These are phyloP conservation scores for Pyralis farinalis DNA, from an alignment of 2,888 invertebrate genomes.

Conservation along the genomic window DNA sequence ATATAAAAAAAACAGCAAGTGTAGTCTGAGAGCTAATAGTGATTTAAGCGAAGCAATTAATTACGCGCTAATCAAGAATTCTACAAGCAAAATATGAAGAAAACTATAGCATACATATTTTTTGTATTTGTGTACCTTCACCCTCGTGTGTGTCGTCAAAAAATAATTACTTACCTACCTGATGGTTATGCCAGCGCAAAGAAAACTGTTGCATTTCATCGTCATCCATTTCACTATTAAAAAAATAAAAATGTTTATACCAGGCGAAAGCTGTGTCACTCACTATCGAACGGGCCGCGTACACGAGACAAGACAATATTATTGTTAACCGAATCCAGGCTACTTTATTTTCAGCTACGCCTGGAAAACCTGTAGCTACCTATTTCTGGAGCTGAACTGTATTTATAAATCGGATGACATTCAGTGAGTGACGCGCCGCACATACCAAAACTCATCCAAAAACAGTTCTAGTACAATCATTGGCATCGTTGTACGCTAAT, in stretches of 20 bases:
- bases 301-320: slow-evolving; percentile 73
- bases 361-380: slow-evolving; percentile 82
- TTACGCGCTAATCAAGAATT: too few species aligned
- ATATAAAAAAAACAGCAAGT: too few species aligned
- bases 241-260: slow-evolving; percentile 21
- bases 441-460: slow-evolving; percentile 81
- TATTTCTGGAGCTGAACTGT: slow-evolving; percentile 81
- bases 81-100: background rate
- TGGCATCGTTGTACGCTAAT: slow-evolving; percentile 70
- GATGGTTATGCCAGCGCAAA: slow-evolving; percentile 92
- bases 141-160: slow-evolving; percentile 36
- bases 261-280: slow-evolving; percentile 50
- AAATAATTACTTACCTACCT: slow-evolving; percentile 81
- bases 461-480: slow-evolving; percentile 78
- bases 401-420: slow-evolving; percentile 82
- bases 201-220: slow-evolving; percentile 89
- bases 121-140: slow-evolving; percentile 38
- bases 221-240: slow-evolving; percentile 68
- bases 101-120: background rate
- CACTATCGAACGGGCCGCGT: slow-evolving; percentile 53
- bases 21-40: too few species aligned
- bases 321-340: slow-evolving; percentile 80
- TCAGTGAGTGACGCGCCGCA: slow-evolving; percentile 74
- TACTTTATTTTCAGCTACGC: slow-evolving; percentile 80
- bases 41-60: too few species aligned